phyloP scores from a whole-genome alignment of 1,140 invertebrate species.

The Laodelphax striatellus region DNA sequence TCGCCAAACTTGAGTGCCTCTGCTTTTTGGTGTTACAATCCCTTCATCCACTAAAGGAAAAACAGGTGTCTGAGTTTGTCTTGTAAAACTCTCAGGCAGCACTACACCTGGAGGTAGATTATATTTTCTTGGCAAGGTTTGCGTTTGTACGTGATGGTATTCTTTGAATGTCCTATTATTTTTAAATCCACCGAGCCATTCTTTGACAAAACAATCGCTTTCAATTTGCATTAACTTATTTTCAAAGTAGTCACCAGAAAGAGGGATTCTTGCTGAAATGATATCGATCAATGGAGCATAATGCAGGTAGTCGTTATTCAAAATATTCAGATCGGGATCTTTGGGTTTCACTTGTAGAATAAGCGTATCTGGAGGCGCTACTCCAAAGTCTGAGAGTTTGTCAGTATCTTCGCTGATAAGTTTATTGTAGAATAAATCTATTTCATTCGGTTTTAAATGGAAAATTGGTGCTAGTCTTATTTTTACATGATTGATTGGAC shows the following conservation, averaged over 20 bases:
- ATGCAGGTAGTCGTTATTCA: background rate
- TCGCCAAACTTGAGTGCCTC: slow-evolving; percentile 6
- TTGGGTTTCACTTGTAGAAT: slow-evolving; percentile 10
- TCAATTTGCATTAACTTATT: slow-evolving; percentile 20
- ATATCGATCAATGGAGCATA: slow-evolving; percentile 18
- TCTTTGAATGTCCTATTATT: slow-evolving; percentile 9
- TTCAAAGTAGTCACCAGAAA: slow-evolving; percentile 1
- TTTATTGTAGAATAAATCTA: background rate
- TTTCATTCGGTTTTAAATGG: slow-evolving; percentile 3
- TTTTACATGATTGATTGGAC: slow-evolving; percentile 7
- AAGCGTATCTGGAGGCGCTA: slow-evolving; percentile 12
- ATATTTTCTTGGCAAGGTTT: slow-evolving; percentile 11
- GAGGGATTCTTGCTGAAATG: slow-evolving; percentile 15
- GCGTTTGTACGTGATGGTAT: slow-evolving; percentile 17
- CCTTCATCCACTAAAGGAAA: slow-evolving; percentile 3
- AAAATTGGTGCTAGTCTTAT: slow-evolving; percentile 1
- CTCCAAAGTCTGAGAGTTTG: slow-evolving; percentile 13
- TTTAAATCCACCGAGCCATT: slow-evolving; percentile 20
- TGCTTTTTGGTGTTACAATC: background rate
- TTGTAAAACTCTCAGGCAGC: background rate
- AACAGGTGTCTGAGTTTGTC: slow-evolving; percentile 10
- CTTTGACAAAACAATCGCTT: slow-evolving; percentile 8
- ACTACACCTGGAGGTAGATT: background rate
- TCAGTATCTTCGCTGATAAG: slow-evolving; percentile 6
- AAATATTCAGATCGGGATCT: background rate